phyloP scores from a whole-genome alignment of 2,888 invertebrate species.

The Alentia gelatinosa region DNA sequence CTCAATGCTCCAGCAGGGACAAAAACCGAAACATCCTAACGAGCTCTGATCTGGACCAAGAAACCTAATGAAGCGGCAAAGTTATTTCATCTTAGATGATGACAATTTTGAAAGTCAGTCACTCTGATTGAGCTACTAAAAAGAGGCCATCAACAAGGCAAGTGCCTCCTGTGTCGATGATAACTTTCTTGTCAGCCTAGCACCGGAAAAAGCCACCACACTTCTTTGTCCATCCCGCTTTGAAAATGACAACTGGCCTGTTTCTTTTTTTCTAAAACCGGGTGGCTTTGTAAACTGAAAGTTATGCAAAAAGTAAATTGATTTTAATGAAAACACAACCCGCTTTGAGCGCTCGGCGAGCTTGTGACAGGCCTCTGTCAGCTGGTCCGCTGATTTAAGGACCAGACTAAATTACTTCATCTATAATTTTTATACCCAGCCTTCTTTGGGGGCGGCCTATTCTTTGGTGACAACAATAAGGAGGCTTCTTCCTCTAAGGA shows the following conservation, averaged over 20 bases:
- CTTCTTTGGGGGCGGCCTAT: neutral
- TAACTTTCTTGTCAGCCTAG: slow-evolving; percentile 7
- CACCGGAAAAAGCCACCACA: slow-evolving; percentile 7
- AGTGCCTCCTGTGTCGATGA: neutral
- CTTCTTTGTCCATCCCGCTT: slow-evolving; percentile 42
- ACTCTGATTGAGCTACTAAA: slow-evolving; percentile 23
- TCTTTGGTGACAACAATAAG: neutral
- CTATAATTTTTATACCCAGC: slow-evolving; percentile 17
- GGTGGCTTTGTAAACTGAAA: slow-evolving; percentile 17
- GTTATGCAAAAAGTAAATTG: slow-evolving; percentile 15
- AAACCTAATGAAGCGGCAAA: slow-evolving; percentile 43
- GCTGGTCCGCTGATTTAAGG: neutral
- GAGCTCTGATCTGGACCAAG: slow-evolving; percentile 14
- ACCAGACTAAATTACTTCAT: slow-evolving; percentile 16
- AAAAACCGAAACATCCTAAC: slow-evolving; percentile 23
- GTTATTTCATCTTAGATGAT: slow-evolving; percentile 49
- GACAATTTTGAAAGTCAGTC: slow-evolving; percentile 44
- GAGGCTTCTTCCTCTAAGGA: neutral
- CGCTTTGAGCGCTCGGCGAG: slow-evolving; percentile 4
- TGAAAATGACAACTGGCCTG: slow-evolving; percentile 24
- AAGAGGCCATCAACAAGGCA: neutral
- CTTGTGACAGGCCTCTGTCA: slow-evolving; percentile 31
- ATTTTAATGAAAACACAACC: slow-evolving; percentile 37
- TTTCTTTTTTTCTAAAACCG: neutral
- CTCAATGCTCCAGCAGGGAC: neutral